Base-by-base conservation (phyloP, 2,888 invertebrate species). In the Conops quadrifasciatus region DNA sequence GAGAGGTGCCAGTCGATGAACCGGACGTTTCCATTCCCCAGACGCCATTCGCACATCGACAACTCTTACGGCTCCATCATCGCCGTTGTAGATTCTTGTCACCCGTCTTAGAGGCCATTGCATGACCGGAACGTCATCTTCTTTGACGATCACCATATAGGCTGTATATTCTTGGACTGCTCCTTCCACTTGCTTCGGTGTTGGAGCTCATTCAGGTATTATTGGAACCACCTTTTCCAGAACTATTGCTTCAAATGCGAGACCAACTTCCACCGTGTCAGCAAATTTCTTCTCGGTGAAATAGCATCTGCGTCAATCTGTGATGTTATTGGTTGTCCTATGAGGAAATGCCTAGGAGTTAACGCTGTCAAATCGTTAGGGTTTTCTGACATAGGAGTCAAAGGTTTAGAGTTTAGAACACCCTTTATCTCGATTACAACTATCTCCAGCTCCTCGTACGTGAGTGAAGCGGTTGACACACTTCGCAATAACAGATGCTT, bases 371-470 rank as follows among this genome's bases (percentile, higher is more conserved):
- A 26, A 64, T 74, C 74, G 36, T 74, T 73, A 21, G 74, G 72
- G 68, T 77, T 75, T n/a, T 59, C 68, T 16, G 74, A 71, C 1
- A 75, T 60, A n/a, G 74, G 75, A 60, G 74, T 75, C 0, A 82
- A 21, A 2, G 80, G 79, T 47, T 78, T 68, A n/a, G 77, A 80
- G 69, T 80, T 80, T 2, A 80, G 58, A 21, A 77, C 71, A 2
- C 78, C 78, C 49, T 81, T 77, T 16, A 73, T 67, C 71, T 78
- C 78, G n/a, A 72, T 59, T 1, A 77, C n/a, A n/a, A n/a, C n/a
- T 13, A 60, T 65, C 21, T 56, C 30, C 43, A 70, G 45, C 30
- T 70, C 70, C 26, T 70, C 64, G 26, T 64, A 70, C n/a, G n/a
- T n/a, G n/a, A n/a, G n/a, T n/a, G n/a, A n/a, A n/a, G n/a, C n/a